A percentile compares a stretch with the other conserved stretches of the same genome.
These are phyloP conservation scores for Steinernema scapterisci DNA, from an alignment of 2,888 invertebrate species.

Conservation along the genomic window DNA sequence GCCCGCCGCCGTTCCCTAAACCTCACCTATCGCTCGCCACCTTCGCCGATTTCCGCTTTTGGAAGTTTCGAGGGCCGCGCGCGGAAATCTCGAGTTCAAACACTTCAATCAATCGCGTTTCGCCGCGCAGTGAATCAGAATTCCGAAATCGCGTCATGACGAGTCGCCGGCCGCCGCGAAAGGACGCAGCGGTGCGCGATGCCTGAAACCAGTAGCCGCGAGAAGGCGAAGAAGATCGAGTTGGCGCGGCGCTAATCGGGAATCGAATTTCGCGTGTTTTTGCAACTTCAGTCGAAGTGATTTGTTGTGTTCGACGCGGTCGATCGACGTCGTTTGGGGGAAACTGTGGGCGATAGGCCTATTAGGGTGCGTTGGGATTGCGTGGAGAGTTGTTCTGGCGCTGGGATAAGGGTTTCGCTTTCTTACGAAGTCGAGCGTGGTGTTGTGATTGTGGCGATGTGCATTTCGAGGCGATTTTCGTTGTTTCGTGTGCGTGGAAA, in stretches of 20 bases:
- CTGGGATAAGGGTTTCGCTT: too few relatives aligned
- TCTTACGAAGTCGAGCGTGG: too few relatives aligned
- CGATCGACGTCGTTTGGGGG: neutral
- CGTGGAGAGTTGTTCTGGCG: too few relatives aligned
- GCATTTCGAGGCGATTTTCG: too few relatives aligned
- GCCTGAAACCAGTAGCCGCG: slow-evolving; percentile 1
- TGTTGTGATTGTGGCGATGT: too few relatives aligned
- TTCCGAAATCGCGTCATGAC: slow-evolving; percentile 1
- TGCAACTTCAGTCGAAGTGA: neutral
- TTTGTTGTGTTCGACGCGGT: neutral
- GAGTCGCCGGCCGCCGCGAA: neutral
- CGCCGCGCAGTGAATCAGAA: slow-evolving; percentile 10
- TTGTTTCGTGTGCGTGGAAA: too few relatives aligned
- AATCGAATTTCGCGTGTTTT: slow-evolving; percentile 15
- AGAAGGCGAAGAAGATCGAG: neutral
- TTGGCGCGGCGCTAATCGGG: neutral
- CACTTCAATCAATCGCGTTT: neutral
- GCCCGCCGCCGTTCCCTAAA: too few relatives aligned
- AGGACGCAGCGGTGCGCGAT: neutral
- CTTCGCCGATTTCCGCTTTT: neutral
- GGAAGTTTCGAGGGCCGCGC: neutral
- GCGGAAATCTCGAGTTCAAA: neutral
- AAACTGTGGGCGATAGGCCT: too few relatives aligned
- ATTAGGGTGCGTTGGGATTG: too few relatives aligned
- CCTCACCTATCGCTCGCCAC: too few relatives aligned